Conservation (phyloP, 2,888 invertebrate genomes). For the Tricholauxania praeusta region DNA sequence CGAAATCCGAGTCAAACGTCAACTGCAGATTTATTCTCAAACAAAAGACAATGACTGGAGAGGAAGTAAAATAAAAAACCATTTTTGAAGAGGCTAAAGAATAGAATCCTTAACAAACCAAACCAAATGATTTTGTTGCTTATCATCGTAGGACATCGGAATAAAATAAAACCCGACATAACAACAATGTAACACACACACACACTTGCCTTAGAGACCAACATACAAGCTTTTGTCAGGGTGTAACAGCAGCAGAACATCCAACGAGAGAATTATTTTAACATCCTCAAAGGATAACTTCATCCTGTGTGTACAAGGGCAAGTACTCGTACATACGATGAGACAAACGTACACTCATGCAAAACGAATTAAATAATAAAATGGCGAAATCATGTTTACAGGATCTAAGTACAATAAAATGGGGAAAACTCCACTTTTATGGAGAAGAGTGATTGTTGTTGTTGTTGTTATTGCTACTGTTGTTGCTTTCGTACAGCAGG, state of each 20-base stretch:
- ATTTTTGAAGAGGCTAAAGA: slow-evolving; percentile 17
- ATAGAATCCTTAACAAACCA: slow-evolving; percentile 26
- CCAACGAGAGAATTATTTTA: not conserved
- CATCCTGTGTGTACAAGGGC: not conserved
- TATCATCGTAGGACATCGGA: slow-evolving; percentile 32
- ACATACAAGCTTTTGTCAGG: not conserved
- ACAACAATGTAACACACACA: slow-evolving; percentile 6
- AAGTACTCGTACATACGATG: not conserved
- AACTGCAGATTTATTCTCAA: slow-evolving; percentile 22
- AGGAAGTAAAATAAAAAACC: slow-evolving; percentile 1
- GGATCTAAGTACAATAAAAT: slow-evolving; percentile 21
- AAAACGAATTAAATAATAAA: slow-evolving; percentile 38
- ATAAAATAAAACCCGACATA: slow-evolving; percentile 23
- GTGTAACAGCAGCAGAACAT: not conserved
- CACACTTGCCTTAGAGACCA: not conserved
- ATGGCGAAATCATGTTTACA: slow-evolving; percentile 24
- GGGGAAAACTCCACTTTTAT: not conserved
- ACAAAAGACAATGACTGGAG: not conserved
- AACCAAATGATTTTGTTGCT: slow-evolving; percentile 32
- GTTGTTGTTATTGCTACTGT: too few relatives aligned
- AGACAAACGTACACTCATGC: slow-evolving; percentile 13
- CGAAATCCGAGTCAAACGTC: slow-evolving; percentile 12
- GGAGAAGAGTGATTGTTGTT: not conserved
- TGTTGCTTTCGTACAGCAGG: too few relatives aligned
- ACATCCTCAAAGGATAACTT: slow-evolving; percentile 17